A percentile compares a stretch with the other conserved stretches of the same genome.
These are phyloP conservation scores for Melitaea athalia DNA, from an alignment of 2,888 invertebrate genomes.

Conservation along the genomic window DNA sequence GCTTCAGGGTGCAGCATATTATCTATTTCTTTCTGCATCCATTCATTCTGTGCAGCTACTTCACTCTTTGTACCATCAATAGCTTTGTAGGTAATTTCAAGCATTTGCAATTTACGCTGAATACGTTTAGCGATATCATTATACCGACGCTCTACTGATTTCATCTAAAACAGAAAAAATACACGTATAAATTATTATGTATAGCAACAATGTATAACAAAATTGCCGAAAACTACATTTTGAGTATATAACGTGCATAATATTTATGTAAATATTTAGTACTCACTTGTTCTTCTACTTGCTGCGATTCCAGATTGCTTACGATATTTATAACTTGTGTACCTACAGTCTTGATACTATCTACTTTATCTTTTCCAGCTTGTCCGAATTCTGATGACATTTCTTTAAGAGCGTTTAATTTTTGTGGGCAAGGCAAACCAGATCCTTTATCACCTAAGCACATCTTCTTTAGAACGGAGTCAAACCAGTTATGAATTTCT, in stretches of 20 bases:
- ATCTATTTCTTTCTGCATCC: conserved; percentile 89
- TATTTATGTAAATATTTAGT: conserved; percentile 11
- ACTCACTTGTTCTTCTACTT: conserved; percentile 91
- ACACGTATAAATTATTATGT: not conserved
- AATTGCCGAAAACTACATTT: too few species aligned
- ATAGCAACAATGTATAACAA: too few species aligned
- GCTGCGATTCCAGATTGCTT: conserved; percentile 93
- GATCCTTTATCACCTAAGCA: conserved; percentile 93
- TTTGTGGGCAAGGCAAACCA: conserved; percentile 90
- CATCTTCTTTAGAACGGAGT: conserved; percentile 89
- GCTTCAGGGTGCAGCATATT: conserved; percentile 85
- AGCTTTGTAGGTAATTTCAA: conserved; percentile 92
- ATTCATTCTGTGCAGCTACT: conserved; percentile 89
- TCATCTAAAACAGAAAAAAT: conserved; percentile 78
- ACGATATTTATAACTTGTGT: conserved; percentile 89
- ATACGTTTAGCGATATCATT: conserved; percentile 92
- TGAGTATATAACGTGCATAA: not conserved
- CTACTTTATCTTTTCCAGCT: conserved; percentile 87
- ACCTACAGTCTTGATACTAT: conserved; percentile 86
- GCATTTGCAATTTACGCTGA: conserved; percentile 90
- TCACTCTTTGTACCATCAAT: conserved; percentile 91
- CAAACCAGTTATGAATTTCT: conserved; percentile 91
- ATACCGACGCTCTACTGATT: conserved; percentile 91
- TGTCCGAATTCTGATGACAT: conserved; percentile 88
- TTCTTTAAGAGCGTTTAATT: conserved; percentile 88